phyloP scores from a whole-genome alignment of 2,113 vertebrate species.

The Felis chaus region DNA sequence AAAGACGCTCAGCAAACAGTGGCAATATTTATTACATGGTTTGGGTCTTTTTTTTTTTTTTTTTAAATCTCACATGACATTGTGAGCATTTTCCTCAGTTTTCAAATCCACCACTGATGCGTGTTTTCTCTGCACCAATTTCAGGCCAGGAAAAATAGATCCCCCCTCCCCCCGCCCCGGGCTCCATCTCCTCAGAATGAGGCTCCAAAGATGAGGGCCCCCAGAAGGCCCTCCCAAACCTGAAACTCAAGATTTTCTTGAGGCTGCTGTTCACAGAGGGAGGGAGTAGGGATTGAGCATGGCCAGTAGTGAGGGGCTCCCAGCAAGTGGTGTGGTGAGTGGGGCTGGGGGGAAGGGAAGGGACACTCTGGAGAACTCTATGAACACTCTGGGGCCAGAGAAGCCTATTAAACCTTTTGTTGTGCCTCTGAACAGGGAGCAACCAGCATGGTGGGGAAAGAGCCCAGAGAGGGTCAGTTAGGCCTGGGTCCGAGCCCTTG shows the following conservation, averaged over 20 bases:
- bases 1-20: not conserved
- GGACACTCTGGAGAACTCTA: not conserved
- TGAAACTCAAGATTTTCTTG: not conserved
- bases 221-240: not conserved
- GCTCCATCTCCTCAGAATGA: not conserved
- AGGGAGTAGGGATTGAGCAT: not conserved
- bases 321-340: rapidly evolving
- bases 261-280: not conserved
- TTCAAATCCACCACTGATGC: not conserved
- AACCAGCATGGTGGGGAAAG: not conserved
- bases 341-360: not conserved
- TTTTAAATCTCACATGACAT: not conserved
- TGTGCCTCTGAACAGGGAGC: not conserved
- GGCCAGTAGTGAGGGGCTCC: not conserved
- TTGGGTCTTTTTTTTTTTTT: not conserved
- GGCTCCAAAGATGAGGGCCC: not conserved
- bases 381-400: not conserved
- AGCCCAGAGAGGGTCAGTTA: not conserved
- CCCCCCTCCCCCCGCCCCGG: not conserved
- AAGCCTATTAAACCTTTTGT: not conserved
- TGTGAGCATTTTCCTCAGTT: not conserved
- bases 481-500: not conserved
- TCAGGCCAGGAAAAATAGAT: not conserved
- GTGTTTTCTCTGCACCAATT: not conserved
- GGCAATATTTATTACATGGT: not conserved